Evolutionary conservation across 2,888 invertebrate genomes (phyloP).

Genomic region (Anticlea derivata): DNA sequence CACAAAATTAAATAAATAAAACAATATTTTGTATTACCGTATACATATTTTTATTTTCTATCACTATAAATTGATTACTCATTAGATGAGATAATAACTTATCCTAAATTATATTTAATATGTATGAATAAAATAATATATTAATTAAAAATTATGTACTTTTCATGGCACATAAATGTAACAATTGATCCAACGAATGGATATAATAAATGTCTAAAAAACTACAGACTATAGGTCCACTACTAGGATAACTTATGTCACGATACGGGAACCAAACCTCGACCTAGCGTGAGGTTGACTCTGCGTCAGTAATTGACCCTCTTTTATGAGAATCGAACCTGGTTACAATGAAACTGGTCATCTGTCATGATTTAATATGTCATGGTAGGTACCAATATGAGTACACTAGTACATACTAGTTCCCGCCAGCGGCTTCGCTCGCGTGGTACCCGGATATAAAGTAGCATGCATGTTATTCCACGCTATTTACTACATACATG

Average conservation of each 20-base stretch:
- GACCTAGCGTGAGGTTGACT: neutral
- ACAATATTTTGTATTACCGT: constrained; percentile 28
- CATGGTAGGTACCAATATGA: too few relatives aligned
- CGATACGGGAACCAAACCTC: constrained; percentile 1
- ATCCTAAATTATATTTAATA: constrained; percentile 12
- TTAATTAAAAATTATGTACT: constrained; percentile 1
- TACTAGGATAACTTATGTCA: neutral
- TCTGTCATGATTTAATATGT: neutral
- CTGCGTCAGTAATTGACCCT: neutral
- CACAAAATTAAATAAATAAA: constrained; percentile 31
- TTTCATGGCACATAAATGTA: neutral
- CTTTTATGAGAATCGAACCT: neutral
- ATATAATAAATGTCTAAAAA: constrained; percentile 17
- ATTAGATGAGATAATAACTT: constrained; percentile 25
- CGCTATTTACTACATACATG: too few relatives aligned
- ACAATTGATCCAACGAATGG: constrained; percentile 4
- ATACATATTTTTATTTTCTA: constrained; percentile 46
- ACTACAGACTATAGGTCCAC: neutral
- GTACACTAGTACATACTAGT: too few relatives aligned
- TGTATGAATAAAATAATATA: constrained; percentile 3
- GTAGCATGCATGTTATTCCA: too few relatives aligned
- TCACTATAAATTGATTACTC: constrained; percentile 34
- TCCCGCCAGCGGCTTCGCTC: too few relatives aligned
- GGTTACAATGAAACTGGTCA: neutral
- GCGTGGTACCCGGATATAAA: too few relatives aligned